phyloP scores from a whole-genome alignment of 2,797 vertebrate genomes.

The Gila robusta region DNA sequence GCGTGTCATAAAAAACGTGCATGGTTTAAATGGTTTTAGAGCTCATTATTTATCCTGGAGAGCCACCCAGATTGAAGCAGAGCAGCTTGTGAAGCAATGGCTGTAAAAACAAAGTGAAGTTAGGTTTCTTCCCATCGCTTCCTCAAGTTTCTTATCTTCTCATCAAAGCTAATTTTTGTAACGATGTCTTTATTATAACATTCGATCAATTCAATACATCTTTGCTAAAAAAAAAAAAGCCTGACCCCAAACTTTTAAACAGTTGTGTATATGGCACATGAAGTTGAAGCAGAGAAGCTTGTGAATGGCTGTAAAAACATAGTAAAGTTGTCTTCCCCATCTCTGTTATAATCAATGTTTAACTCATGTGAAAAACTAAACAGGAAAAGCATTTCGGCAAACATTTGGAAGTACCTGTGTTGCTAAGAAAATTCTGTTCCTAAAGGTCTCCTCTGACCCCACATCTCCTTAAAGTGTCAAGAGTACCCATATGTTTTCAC shows the following conservation, averaged over 20 bases:
- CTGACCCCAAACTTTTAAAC: neutral
- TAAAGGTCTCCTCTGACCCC: constrained; percentile 12
- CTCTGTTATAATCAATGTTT: constrained; percentile 37
- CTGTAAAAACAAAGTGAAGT: constrained; percentile 42
- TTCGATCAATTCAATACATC: neutral
- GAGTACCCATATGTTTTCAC: constrained; percentile 59
- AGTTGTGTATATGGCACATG: neutral
- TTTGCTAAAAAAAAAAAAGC: neutral
- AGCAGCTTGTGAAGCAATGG: constrained; percentile 20
- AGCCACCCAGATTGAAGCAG: constrained; percentile 39
- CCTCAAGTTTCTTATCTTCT: constrained; percentile 18
- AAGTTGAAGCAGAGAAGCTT: constrained; percentile 17
- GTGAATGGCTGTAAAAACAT: constrained; percentile 46
- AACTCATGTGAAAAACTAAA: constrained; percentile 51
- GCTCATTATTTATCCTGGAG: constrained; percentile 49
- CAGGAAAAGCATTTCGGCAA: constrained; percentile 40
- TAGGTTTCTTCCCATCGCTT: constrained; percentile 29
- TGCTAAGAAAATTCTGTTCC: constrained; percentile 10
- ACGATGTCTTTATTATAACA: neutral
- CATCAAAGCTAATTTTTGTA: neutral
- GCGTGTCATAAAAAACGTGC: constrained; percentile 25
- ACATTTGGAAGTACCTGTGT: constrained; percentile 44
- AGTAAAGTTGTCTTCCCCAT: constrained; percentile 41
- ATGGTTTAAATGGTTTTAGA: constrained; percentile 29
- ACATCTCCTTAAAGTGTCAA: constrained; percentile 43